Percentiles rank a stretch among this genome's conserved stretches.
These are phyloP conservation scores for Cistogaster globosa DNA, from an alignment of 2,888 invertebrate genomes.

Conservation along the genomic window DNA sequence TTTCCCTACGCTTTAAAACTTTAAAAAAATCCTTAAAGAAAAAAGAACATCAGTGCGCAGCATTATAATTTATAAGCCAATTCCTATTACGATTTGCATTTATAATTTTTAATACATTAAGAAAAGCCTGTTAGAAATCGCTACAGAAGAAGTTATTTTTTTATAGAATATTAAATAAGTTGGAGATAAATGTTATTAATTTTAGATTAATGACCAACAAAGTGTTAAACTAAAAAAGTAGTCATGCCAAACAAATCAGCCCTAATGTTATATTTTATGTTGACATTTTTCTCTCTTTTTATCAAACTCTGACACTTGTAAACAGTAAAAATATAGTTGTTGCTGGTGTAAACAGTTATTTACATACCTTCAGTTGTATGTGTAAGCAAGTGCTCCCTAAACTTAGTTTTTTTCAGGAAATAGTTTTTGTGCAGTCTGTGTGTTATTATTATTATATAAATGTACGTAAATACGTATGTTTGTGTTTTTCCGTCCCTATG, in stretches of 20 bases:
- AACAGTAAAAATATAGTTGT: background rate
- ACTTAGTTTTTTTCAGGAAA: background rate
- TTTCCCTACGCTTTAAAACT: too few species aligned
- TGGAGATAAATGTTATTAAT: too few species aligned
- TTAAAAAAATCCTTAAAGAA: too few species aligned
- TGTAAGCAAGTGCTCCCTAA: background rate
- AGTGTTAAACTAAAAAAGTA: too few species aligned
- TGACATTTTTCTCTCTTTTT: background rate
- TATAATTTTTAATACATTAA: too few species aligned
- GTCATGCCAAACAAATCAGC: too few species aligned
- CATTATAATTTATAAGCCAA: too few species aligned
- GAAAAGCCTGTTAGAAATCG: too few species aligned
- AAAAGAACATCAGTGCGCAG: too few species aligned
- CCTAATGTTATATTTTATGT: background rate
- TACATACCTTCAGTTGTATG: background rate
- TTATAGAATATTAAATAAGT: too few species aligned
- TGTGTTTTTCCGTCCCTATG: conserved; percentile 20
- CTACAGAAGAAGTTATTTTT: too few species aligned
- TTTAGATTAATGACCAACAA: background rate
- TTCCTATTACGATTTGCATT: too few species aligned
- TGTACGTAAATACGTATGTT: conserved; percentile 33
- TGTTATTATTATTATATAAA: background rate
- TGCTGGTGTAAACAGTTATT: background rate
- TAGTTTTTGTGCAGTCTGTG: background rate
- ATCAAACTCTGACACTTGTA: background rate